phyloP scores from a whole-genome alignment of 2,888 invertebrate genomes.

The Hydropsyche betteni region DNA sequence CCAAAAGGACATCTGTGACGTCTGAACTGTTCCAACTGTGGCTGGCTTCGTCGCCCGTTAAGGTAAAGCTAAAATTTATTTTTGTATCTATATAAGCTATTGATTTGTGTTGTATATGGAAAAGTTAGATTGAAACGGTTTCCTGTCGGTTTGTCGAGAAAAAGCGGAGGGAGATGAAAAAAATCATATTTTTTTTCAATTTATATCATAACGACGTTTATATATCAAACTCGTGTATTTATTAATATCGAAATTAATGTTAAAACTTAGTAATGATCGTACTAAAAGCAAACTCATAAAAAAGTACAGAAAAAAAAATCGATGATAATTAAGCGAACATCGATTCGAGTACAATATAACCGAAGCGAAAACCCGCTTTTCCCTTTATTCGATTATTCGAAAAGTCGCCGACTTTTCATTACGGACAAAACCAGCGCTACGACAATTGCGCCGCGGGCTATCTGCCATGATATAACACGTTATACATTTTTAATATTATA shows the following conservation, averaged over 20 bases:
- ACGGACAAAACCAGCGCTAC: neutral
- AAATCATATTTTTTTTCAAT: neutral
- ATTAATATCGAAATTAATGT: too few relatives aligned
- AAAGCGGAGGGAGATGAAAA: constrained; percentile 12
- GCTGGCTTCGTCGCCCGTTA: constrained; percentile 81
- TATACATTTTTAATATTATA: too few relatives aligned
- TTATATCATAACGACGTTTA: neutral
- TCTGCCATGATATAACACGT: too few relatives aligned
- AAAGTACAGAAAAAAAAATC: too few relatives aligned
- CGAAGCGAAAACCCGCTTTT: too few relatives aligned
- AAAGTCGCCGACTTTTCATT: too few relatives aligned
- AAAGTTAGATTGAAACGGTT: neutral
- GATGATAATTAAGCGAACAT: too few relatives aligned
- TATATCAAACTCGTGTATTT: neutral
- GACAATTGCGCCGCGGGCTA: too few relatives aligned
- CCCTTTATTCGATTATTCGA: too few relatives aligned
- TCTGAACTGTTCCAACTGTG: constrained; percentile 87
- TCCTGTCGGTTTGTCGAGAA: neutral
- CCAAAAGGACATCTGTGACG: constrained; percentile 78
- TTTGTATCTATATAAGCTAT: constrained; percentile 23
- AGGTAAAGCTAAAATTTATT: constrained; percentile 61
- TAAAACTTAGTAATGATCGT: too few relatives aligned
- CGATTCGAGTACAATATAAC: too few relatives aligned
- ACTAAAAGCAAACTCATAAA: too few relatives aligned
- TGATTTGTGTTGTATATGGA: constrained; percentile 21